Evolutionary conservation across 1,140 invertebrate genomes (phyloP).

Genomic region (Augochlora pura): DNA sequence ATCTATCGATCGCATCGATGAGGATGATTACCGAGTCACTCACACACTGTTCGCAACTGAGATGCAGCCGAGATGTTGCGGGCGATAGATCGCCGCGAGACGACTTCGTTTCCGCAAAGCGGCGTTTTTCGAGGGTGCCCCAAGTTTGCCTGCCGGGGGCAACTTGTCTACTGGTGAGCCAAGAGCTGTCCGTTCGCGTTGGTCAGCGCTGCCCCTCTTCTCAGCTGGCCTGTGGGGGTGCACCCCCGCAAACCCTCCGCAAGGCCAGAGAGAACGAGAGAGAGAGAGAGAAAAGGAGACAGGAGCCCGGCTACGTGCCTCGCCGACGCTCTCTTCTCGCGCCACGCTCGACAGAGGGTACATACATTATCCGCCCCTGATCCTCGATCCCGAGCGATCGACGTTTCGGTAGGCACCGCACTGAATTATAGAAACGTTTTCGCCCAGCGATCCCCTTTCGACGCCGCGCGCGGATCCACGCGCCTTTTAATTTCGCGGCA

Average conservation of each 20-base stretch:
- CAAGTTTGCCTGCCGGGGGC: conserved; percentile 71
- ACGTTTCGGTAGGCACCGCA: conserved; percentile 58
- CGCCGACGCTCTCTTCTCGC: conserved; percentile 46
- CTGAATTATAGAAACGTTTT: conserved; percentile 75
- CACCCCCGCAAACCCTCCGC: conserved; percentile 58
- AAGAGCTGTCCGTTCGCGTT: conserved; percentile 70
- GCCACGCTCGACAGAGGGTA: conserved; percentile 68
- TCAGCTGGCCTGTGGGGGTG: conserved; percentile 65
- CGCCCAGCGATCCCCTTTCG: conserved; percentile 34
- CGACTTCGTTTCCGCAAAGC: neutral
- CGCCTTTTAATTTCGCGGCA: conserved; percentile 70
- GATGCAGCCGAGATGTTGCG: too few relatives aligned
- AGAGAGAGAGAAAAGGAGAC: conserved; percentile 15
- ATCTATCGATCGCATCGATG: too few relatives aligned
- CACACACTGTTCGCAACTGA: too few relatives aligned
- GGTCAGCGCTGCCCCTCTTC: conserved; percentile 73
- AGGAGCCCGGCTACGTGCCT: conserved; percentile 46
- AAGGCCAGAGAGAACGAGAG: conserved; percentile 7
- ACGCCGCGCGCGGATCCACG: conserved; percentile 32
- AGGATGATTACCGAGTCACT: too few relatives aligned
- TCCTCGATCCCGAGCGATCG: conserved; percentile 62
- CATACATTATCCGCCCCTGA: conserved; percentile 77
- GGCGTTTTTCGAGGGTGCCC: neutral
- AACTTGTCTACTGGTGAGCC: conserved; percentile 74
- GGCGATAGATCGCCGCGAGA: too few relatives aligned